These are phyloP conservation scores for Watsonalla cultraria DNA, from an alignment of 2,888 invertebrate species.

Conservation along the genomic window DNA sequence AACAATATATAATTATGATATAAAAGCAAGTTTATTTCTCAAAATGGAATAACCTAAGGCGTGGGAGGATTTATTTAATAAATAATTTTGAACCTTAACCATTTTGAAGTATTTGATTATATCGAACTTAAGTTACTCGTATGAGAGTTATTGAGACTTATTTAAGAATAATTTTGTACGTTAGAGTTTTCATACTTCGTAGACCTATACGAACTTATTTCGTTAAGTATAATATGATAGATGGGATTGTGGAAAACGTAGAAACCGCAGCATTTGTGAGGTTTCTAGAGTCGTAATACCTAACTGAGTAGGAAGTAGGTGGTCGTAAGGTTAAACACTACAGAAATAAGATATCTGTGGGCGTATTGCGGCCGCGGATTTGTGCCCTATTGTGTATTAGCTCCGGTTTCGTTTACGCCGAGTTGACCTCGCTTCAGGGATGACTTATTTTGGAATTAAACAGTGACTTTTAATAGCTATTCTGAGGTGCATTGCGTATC, in stretches of 20 bases:
- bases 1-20: neutral
- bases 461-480: conserved; percentile 9
- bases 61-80: too few relatives aligned
- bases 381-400: conserved; percentile 25
- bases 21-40: conserved; percentile 7
- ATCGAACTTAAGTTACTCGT: too few relatives aligned
- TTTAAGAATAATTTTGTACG: too few relatives aligned
- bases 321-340: conserved; percentile 77
- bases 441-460: conserved; percentile 14
- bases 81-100: too few relatives aligned
- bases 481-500: too few relatives aligned
- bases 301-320: conserved; percentile 68
- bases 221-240: conserved; percentile 9
- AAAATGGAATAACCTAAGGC: too few relatives aligned
- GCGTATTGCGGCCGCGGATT: conserved; percentile 41
- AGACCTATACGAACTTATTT: conserved; percentile 3
- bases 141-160: too few relatives aligned
- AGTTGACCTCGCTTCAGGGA: conserved; percentile 23
- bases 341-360: conserved; percentile 76
- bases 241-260: conserved; percentile 46
- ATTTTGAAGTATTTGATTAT: too few relatives aligned
- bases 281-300: conserved; percentile 72
- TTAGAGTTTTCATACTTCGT: conserved; percentile 7
- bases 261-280: conserved; percentile 71
- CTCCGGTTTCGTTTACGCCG: conserved; percentile 31